Conservation (phyloP, 2,797 vertebrate species). For the Phylloscopus collybita region DNA sequence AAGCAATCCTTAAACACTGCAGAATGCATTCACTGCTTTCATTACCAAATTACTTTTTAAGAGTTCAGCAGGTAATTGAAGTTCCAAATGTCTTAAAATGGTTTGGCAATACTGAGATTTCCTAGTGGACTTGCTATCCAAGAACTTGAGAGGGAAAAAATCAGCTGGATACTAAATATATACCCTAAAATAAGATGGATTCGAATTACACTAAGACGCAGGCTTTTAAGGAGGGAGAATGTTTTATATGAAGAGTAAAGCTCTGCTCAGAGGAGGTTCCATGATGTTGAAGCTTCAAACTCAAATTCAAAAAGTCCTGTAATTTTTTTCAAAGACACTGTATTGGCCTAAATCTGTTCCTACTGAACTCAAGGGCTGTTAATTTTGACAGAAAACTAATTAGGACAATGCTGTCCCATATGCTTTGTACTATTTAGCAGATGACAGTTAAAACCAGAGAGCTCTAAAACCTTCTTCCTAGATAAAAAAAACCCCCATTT, state of each 20-base stretch:
- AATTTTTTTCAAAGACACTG: conserved; percentile 40
- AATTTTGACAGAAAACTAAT: conserved; percentile 54
- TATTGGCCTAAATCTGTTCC: conserved; percentile 37
- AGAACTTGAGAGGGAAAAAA: conserved; percentile 50
- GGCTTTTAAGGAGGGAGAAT: conserved; percentile 21
- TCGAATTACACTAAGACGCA: conserved; percentile 17
- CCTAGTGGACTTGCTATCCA: conserved; percentile 60
- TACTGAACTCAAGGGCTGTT: not conserved
- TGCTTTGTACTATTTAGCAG: conserved; percentile 10
- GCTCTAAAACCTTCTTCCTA: not conserved
- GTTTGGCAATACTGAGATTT: conserved; percentile 58
- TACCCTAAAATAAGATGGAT: conserved; percentile 45
- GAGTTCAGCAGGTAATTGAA: conserved; percentile 65
- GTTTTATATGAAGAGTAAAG: conserved; percentile 26
- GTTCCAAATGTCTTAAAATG: conserved; percentile 64
- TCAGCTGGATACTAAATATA: conserved; percentile 73
- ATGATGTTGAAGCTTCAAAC: not conserved
- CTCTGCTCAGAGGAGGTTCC: not conserved
- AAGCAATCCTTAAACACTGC: conserved; percentile 60
- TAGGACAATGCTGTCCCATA: conserved; percentile 54
- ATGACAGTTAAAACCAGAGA: not conserved
- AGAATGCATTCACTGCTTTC: conserved; percentile 41
- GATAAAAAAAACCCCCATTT: not conserved
- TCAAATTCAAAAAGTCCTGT: conserved; percentile 9
- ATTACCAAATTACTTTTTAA: conserved; percentile 57